Base-by-base conservation (phyloP, 2,113 vertebrate species). In the Heteronetta atricapilla region DNA sequence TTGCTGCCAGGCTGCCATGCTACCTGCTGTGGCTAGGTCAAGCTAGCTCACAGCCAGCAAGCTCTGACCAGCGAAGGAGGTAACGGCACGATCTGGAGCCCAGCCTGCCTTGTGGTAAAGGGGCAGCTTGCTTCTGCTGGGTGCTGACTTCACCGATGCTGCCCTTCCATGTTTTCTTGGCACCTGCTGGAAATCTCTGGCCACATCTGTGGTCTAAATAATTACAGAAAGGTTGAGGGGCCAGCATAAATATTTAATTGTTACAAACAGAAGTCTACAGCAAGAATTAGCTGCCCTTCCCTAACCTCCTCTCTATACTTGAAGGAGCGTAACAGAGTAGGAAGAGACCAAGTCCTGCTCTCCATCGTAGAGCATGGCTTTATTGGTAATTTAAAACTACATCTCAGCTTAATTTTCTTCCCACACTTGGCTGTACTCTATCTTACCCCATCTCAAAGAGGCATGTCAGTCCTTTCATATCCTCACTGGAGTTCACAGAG, bases 381-480 rank as follows among this genome's bases (percentile, higher is more conserved):
- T 91, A 93, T 78, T 95, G 91, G 76, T 91, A 94, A 95, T 95
- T 94, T 88, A 94, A 93, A 96, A 93, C 82, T 93, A 88, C 93
- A 77, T 88, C 85, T 95, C 86, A 93, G 82, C 88, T 95, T 93
- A 88, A 93, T 90, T 94, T 95, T 91, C 79, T 95, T 97, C 96
- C 94, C 95, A 95, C 90, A 93, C 56, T 91, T 94, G 91, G 56
- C 91, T 93, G 64, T 94, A 89, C 85, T 94, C 70, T 94, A 94
- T 97, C 96, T 90, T 89, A 89, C 58, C 89, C 21, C 75, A 95
- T 95, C 94, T 96, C 87, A 89, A 79, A 96, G 79, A 93, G 66
- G 44, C 80, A 94, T 80, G 89, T 82, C 94, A 91, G 79, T 67
- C 94, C 84, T 97, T 95, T 96, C 93, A 94, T 88, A 96, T 93